Evolutionary conservation across 1,140 invertebrate genomes (phyloP).

Genomic region (Arion vulgaris): DNA sequence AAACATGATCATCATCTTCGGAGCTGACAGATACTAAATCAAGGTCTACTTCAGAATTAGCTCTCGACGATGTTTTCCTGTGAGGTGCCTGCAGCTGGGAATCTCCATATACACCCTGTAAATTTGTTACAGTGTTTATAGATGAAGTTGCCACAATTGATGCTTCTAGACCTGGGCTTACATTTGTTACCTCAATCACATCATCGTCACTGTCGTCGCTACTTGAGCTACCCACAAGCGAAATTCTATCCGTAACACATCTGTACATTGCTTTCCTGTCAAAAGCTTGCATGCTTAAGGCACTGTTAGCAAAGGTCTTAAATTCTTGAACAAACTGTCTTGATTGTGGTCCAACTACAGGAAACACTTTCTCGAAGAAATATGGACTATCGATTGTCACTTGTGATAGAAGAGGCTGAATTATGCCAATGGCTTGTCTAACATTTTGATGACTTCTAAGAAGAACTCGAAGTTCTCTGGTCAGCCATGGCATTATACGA

Average conservation of each 20-base stretch:
- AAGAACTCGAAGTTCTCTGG: constrained; percentile 85
- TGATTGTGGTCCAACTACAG: constrained; percentile 70
- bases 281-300: constrained; percentile 85
- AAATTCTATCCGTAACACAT: constrained; percentile 44
- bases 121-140: neutral
- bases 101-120: constrained; percentile 51
- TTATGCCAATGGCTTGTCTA: constrained; percentile 27
- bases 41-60: neutral
- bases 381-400: constrained; percentile 81
- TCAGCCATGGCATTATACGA: constrained; percentile 89
- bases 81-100: constrained; percentile 59
- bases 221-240: constrained; percentile 37
- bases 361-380: constrained; percentile 77
- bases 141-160: neutral
- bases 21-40: constrained; percentile 37
- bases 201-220: constrained; percentile 46
- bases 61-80: constrained; percentile 1
- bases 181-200: constrained; percentile 45
- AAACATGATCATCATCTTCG: constrained; percentile 40
- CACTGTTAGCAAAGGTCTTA: constrained; percentile 86
- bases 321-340: constrained; percentile 91
- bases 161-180: constrained; percentile 7
- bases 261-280: constrained; percentile 72
- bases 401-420: constrained; percentile 34
- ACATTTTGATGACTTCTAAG: constrained; percentile 72